phyloP scores from a whole-genome alignment of 2,888 invertebrate species.

The Hecatera dysodea region DNA sequence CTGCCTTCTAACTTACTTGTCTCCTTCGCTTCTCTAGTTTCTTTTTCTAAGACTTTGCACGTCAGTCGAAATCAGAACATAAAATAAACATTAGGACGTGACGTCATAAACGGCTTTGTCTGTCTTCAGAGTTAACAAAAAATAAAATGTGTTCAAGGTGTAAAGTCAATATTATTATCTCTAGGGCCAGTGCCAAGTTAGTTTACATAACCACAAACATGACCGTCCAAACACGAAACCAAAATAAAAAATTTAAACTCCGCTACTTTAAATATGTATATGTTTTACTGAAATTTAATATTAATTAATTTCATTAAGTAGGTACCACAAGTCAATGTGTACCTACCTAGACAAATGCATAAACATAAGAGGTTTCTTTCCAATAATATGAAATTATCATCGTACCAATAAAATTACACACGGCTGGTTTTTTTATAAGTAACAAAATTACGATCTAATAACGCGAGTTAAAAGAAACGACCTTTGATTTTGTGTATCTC shows the following conservation, averaged over 20 bases:
- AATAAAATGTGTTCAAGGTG: slow-evolving; percentile 25
- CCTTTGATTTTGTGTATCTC: slow-evolving; percentile 11
- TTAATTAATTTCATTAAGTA: neutral
- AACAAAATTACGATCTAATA: slow-evolving; percentile 24
- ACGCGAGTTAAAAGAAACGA: slow-evolving; percentile 5
- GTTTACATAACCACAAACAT: slow-evolving; percentile 10
- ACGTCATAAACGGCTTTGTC: slow-evolving; percentile 9
- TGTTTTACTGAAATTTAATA: too few species aligned
- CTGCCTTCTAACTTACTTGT: neutral
- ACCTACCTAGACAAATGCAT: neutral
- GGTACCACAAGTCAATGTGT: neutral
- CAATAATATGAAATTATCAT: too few species aligned
- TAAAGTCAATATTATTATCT: slow-evolving; percentile 39
- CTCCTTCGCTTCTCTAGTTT: neutral
- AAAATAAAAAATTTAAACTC: neutral
- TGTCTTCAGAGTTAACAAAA: slow-evolving; percentile 21
- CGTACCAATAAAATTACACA: too few species aligned
- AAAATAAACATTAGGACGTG: neutral
- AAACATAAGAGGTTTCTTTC: neutral
- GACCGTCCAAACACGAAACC: neutral
- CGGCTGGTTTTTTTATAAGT: too few species aligned
- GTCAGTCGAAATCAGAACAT: neutral
- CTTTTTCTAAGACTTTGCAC: neutral
- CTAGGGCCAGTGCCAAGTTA: neutral
- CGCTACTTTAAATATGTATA: neutral